phyloP scores from a whole-genome alignment of 2,797 vertebrate species.

The Sebastes steindachneri region DNA sequence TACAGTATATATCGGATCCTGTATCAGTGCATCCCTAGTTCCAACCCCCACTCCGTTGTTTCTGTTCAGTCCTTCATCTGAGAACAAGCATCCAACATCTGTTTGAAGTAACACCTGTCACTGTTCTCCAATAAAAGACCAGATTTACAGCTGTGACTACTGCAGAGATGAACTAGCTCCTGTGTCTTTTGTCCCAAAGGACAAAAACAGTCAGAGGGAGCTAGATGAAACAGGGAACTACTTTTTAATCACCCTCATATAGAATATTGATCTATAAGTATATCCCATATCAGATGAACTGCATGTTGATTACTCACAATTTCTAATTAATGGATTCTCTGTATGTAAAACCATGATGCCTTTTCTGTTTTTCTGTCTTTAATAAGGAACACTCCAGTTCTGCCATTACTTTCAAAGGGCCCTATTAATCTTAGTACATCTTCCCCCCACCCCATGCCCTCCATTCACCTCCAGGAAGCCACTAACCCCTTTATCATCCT shows the following conservation, averaged over 20 bases:
- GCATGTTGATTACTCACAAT: background rate
- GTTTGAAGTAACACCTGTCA: conserved; percentile 30
- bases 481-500: conserved; percentile 12
- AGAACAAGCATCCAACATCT: background rate
- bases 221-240: background rate
- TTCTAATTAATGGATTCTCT: background rate
- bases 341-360: background rate
- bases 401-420: background rate
- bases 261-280: background rate
- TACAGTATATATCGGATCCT: too few relatives aligned
- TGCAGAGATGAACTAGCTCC: background rate
- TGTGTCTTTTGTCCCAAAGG: background rate
- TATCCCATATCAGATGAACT: background rate
- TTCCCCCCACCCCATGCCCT: background rate
- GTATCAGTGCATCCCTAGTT: too few relatives aligned
- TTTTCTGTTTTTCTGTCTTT: background rate
- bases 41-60: background rate
- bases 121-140: background rate
- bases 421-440: conserved; percentile 9
- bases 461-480: conserved; percentile 4
- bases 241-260: background rate
- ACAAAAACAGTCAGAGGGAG: background rate
- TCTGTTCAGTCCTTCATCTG: background rate
- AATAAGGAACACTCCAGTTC: background rate
- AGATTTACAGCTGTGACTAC: background rate